Base-by-base conservation (phyloP, 2,797 vertebrate species). In the Pampus argenteus region DNA sequence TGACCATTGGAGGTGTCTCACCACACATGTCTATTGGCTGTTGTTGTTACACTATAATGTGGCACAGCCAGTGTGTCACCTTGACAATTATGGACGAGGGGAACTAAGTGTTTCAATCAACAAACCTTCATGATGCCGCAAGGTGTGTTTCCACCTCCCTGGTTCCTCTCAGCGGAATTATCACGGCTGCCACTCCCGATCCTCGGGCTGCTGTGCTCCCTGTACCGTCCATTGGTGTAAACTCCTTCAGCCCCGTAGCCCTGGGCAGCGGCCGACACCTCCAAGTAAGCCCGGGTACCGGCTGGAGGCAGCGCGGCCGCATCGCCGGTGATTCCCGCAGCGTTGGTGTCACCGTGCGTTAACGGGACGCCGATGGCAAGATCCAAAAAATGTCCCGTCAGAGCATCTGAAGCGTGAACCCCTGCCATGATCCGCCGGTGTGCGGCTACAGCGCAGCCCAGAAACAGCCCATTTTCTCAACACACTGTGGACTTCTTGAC, bases 81-180 rank as follows among this genome's bases (percentile, higher is more conserved):
- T 91, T 91, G 88, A 90, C 59, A 62, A 56, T 51, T 70, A 0
- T 3, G 50, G 51, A 69, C 70, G 61, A 56, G 47, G 45, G 57
- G 38, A 71, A 64, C 23, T 4, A 69, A 68, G 31, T 17, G 65
- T 61, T 66, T 79, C 25, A 49, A 57, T 55, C 54, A 58, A 92
- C 93, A 83, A 79, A 95, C 95, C 94, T 95, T 95, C 95, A 95
- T 95, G 82, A 95, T 95, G 86, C 95, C 92, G 89, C 95, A 95
- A 76, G 94, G 95, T 87, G 91, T 61, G 91, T 76, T 92, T 70
- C 81, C 93, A 57, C 87, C 83, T 62, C 84, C 89, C 26, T 85
- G 92, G 66, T 72, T 92, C 44, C 95, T 91, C 79, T 95, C 95
- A 1, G 93, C 74, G 26, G 94, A 95, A 76, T 89, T 84, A 65